phyloP scores from a whole-genome alignment of 2,113 vertebrate species.

The Chloroceryle aenea region DNA sequence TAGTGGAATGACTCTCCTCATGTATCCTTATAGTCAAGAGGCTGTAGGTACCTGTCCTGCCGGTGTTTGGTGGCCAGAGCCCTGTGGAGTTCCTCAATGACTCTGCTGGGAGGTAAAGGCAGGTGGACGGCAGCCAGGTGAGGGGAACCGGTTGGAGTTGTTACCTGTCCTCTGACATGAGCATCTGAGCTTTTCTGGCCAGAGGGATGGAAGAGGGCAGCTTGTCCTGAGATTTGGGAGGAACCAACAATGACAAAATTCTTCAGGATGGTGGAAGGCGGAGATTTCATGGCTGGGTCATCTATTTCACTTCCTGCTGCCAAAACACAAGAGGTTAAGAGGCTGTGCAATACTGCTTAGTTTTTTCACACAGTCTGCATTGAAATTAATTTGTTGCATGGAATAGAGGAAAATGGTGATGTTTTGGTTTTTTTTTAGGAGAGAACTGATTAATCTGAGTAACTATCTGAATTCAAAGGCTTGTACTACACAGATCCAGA shows the following conservation, averaged over 20 bases:
- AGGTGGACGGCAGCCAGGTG: slow-evolving; percentile 85
- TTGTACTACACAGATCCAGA: not conserved
- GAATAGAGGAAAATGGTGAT: not conserved
- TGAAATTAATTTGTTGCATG: not conserved
- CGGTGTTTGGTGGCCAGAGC: slow-evolving; percentile 93
- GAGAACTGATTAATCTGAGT: not conserved
- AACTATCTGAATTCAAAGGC: not conserved
- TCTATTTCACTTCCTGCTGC: slow-evolving; percentile 63
- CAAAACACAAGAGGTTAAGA: not conserved
- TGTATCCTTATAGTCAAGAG: not conserved
- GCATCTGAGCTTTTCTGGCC: slow-evolving; percentile 74
- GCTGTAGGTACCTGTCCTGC: slow-evolving; percentile 88
- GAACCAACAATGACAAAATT: slow-evolving; percentile 75
- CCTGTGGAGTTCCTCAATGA: slow-evolving; percentile 95
- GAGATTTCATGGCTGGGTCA: slow-evolving; percentile 80
- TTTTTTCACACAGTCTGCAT: not conserved
- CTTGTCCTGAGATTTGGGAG: slow-evolving; percentile 81
- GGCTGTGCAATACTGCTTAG: not conserved
- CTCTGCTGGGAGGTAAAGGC: slow-evolving; percentile 91
- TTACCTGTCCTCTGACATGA: slow-evolving; percentile 81
- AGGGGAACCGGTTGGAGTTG: slow-evolving; percentile 89
- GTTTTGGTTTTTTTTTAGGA: not conserved
- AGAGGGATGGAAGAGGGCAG: slow-evolving; percentile 75
- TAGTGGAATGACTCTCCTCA: not conserved
- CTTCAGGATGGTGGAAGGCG: slow-evolving; percentile 80